Evolutionary conservation across 2,113 vertebrate genomes (phyloP), one percentile per base, ranked within the genome.

Genomic region (Scatophagus argus): DNA sequence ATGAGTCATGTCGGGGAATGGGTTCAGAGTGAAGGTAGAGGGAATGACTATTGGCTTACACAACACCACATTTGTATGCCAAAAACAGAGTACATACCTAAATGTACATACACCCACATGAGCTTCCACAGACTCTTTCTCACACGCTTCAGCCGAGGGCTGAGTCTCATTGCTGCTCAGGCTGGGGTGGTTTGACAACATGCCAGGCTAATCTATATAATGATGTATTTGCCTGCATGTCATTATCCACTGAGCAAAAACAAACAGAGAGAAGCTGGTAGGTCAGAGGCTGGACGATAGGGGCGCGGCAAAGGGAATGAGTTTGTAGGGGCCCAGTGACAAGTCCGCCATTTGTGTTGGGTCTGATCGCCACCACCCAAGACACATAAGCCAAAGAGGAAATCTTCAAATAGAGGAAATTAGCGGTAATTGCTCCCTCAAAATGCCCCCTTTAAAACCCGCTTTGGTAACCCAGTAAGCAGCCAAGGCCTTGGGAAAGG

Each of bases 321-420:
- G 29, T 71, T 82, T 74, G 69, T 36, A 9, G 6, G 77, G 79
- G 8, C 59, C 74, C 63, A 61, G 72, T 14, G n/a, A 82, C 62
- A 61, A 70, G 56, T 27, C 6, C 46, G 64, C 59, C 62, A 51
- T 82, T 84, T 77, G 75, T 21, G 56, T 41, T 27, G 34, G 49
- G 46, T 64, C 72, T 51, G 74, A 85, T 65, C 72, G 31, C 81
- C 85, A 84, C 85, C 79, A 77, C 78, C 82, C 84, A 85, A 74
- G 87, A 92, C 74, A 90, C 66, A 83, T 82, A 85, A 90, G 84
- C 82, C 86, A 74, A 82, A 89, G 68, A 91, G 88, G 89, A 93
- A 91, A 91, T 88, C 86, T 89, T 85, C 76, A 91, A 93, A 93
- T 88, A 65, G 76, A 83, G 86, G 64, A 89, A 90, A 91, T 93